A percentile compares a stretch with the other conserved stretches of the same genome.
These are phyloP conservation scores for Callipepla californica DNA, from an alignment of 2,113 vertebrate species.

Conservation along the genomic window DNA sequence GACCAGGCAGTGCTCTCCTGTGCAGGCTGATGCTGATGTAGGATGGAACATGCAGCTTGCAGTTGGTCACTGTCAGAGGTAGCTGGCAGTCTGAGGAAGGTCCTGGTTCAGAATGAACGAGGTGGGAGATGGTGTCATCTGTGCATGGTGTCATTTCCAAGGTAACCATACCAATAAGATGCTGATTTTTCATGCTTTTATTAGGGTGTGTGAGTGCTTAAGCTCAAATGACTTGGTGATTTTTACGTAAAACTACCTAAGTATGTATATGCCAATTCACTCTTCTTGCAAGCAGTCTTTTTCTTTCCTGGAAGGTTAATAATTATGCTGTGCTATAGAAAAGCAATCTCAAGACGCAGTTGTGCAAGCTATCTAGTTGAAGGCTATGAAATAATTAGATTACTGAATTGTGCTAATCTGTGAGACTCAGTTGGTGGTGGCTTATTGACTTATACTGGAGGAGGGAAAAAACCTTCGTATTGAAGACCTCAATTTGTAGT, in stretches of 20 bases:
- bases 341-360: not conserved
- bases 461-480: not conserved
- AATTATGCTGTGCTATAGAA: not conserved
- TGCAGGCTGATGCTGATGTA: not conserved
- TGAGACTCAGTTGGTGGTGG: not conserved
- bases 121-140: not conserved
- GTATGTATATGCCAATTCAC: not conserved
- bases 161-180: not conserved
- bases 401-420: not conserved
- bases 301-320: not conserved
- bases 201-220: not conserved
- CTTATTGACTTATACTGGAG: not conserved
- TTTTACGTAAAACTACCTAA: not conserved
- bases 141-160: not conserved
- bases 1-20: not conserved
- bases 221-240: not conserved
- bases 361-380: not conserved
- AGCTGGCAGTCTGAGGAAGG: not conserved
- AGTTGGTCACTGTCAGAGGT: not conserved
- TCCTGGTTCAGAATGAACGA: not conserved
- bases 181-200: not conserved
- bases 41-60: accelerated
- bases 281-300: not conserved
- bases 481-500: not conserved
- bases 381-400: not conserved